Conservation (phyloP, 2,113 vertebrate species). For the Catharus bicknelli region DNA sequence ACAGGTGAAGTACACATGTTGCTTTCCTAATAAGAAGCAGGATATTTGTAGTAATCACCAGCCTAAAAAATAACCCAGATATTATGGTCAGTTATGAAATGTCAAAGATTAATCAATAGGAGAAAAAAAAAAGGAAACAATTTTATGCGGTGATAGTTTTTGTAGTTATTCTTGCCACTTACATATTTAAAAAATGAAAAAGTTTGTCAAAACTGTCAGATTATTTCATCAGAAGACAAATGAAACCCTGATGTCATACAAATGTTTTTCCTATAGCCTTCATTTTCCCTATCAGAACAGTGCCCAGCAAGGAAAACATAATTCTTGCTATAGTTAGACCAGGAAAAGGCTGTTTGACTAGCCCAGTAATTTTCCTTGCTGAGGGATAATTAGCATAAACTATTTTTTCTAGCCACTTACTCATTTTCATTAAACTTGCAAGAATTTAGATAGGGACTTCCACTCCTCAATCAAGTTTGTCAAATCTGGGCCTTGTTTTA, state of each 20-base stretch:
- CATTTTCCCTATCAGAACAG: neutral
- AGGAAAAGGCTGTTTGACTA: neutral
- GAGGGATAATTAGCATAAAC: constrained; percentile 3
- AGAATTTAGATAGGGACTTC: neutral
- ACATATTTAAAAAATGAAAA: neutral
- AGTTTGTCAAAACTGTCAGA: neutral
- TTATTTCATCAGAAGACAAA: neutral
- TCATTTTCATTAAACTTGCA: constrained; percentile 7
- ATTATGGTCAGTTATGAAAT: neutral
- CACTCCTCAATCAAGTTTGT: neutral
- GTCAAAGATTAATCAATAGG: neutral
- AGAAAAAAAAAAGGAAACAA: neutral
- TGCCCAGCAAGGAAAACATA: neutral
- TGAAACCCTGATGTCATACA: neutral
- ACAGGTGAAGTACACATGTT: neutral
- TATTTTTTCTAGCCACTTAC: constrained; percentile 6
- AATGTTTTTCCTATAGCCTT: neutral
- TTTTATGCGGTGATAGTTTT: neutral
- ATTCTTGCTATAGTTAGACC: neutral
- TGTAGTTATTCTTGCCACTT: neutral
- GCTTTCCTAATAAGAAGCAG: neutral
- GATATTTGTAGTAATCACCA: neutral
- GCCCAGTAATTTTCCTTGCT: neutral
- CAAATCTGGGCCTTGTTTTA: neutral
- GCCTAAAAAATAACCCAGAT: neutral